Evolutionary conservation across 92 coral and sea anemone species (phyloP), one percentile per base, ranked within the genome.

Genomic region (Porites divaricata): DNA sequence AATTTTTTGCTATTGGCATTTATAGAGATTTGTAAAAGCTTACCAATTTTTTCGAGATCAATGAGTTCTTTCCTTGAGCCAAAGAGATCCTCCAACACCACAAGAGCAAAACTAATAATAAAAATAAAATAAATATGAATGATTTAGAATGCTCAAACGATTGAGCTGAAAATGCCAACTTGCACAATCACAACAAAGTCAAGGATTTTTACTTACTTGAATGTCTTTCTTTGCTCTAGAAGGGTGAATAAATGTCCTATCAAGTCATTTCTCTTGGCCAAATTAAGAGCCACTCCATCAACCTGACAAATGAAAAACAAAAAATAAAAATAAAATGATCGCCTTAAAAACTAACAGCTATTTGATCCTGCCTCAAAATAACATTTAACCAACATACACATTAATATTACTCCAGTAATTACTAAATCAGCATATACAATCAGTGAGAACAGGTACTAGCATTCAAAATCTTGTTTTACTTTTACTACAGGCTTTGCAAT

Each of bases 211-310:
- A 96, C 99, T 90, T 87, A 96, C 99, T 83, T 70, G 76, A 90
- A 94, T 1, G 92, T 87, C 73, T 73, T 87, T 70, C 86, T 88
- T 73, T 84, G 89, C 73, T 93, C 87, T 51, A 96, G 83, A 8
- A 96, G 81, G 22, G 90, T 89, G 80, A 96, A 96, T 62, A 93
- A 77, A 51, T 92, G 96, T 11, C 77, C 77, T 53, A 96, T 84
- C 56, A 96, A 89, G 67, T 90, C 93, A 67, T 87, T 90, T 65
- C 87, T 96, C 81, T 91, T 88, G 74, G 98, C 98, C 23, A 96
- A 69, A 66, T 87, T 77, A 41, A 81, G 41, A 19, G 99, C 94
- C 9, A 95, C 85, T 83, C 88, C 90, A 51, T 92, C 94, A 81
- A 90, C 93, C 98, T 96, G 70, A 17, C 67, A 69, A 67, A 59